A percentile compares a stretch with the other conserved stretches of the same genome.
Conservation (phyloP, 1,140 invertebrate genomes). For the Holotrichia oblita region DNA sequence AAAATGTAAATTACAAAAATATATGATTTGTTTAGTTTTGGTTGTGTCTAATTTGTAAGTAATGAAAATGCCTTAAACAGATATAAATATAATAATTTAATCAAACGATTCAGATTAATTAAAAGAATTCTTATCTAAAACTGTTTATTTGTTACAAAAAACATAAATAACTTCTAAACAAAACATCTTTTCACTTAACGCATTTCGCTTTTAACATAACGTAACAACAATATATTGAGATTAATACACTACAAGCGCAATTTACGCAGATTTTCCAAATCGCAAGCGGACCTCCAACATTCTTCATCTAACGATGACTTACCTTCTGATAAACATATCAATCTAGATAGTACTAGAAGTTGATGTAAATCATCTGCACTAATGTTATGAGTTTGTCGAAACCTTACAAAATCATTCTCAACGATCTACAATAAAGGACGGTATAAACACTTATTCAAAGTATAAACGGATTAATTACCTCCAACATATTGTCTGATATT, state of each 20-base stretch:
- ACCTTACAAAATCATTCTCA: constrained; percentile 84
- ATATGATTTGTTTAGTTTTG: no score
- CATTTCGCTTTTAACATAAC: background rate
- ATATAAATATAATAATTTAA: no score
- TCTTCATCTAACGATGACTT: constrained; percentile 68
- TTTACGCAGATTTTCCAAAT: constrained; percentile 73
- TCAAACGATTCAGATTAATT: no score
- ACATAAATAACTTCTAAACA: constrained; percentile 15
- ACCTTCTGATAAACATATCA: constrained; percentile 77
- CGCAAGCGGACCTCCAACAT: constrained; percentile 76
- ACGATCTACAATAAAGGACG: constrained; percentile 69
- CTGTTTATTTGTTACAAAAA: constrained; percentile 10
- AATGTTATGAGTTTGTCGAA: constrained; percentile 67
- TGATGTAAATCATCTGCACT: constrained; percentile 81
- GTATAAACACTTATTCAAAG: constrained; percentile 40
- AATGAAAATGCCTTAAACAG: no score
- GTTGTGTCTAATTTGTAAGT: no score
- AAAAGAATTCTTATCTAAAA: no score
- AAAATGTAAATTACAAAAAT: no score
- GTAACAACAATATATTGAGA: background rate
- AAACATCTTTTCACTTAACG: constrained; percentile 5
- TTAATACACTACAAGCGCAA: background rate
- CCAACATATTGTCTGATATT: constrained; percentile 73
- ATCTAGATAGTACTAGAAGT: constrained; percentile 76
- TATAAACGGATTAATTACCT: constrained; percentile 61